Evolutionary conservation across 2,113 vertebrate species (phyloP).

Genomic region (Diadophis punctatus): DNA sequence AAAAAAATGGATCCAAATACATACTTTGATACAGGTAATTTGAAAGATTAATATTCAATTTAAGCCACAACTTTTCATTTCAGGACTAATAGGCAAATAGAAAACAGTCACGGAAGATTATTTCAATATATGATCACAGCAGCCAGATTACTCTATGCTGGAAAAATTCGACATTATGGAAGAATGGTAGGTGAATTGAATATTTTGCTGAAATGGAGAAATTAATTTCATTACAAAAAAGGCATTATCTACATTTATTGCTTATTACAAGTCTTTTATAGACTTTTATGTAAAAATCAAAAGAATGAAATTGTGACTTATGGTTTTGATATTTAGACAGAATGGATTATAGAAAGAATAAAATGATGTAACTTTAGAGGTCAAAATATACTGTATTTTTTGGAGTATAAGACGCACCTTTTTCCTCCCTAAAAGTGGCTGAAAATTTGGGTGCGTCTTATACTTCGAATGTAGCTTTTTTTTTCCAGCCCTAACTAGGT

Average conservation of each 20-base stretch:
- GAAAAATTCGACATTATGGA: background rate
- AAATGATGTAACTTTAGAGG: background rate
- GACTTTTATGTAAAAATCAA: background rate
- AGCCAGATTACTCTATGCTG: background rate
- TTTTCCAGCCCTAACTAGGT: too few species aligned
- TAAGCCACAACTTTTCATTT: background rate
- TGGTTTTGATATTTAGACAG: background rate
- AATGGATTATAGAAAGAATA: background rate
- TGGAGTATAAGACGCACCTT: too few species aligned
- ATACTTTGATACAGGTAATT: background rate
- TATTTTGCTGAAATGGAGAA: background rate
- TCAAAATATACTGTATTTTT: too few species aligned
- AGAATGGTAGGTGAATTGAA: background rate
- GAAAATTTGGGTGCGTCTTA: too few species aligned
- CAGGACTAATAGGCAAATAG: background rate
- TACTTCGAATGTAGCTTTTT: too few species aligned
- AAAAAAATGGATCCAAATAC: background rate
- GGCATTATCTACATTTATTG: background rate
- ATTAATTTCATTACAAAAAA: background rate
- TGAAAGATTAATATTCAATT: background rate
- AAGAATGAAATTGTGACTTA: background rate
- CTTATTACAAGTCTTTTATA: background rate
- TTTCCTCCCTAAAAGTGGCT: too few species aligned
- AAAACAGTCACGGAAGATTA: too few species aligned
- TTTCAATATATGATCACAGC: too few species aligned